Evolutionary conservation across 2,113 vertebrate species (phyloP).

Genomic region (Bombycilla garrulus): DNA sequence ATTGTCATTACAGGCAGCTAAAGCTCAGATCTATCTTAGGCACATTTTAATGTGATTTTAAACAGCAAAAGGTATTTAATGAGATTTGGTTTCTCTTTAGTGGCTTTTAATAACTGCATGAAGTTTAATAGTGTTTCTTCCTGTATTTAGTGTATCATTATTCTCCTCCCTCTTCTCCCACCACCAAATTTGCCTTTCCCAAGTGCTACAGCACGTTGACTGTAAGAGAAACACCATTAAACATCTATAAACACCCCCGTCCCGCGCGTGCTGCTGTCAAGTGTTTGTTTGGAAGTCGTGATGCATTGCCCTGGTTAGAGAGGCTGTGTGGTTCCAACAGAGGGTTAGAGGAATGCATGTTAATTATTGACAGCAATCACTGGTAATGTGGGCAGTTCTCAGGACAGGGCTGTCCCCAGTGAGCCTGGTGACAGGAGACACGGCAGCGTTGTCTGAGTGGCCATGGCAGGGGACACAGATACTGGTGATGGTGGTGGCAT

Average conservation of each 20-base stretch:
- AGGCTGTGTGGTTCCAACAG: background rate
- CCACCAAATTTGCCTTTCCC: background rate
- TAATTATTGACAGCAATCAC: background rate
- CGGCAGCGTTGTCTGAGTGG: rapidly evolving
- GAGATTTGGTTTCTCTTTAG: background rate
- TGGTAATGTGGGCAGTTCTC: background rate
- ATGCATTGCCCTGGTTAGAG: background rate
- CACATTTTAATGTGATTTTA: background rate
- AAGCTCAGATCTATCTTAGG: background rate
- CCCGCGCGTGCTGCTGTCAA: background rate
- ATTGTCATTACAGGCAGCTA: background rate
- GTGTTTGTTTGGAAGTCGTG: background rate
- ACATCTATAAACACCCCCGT: background rate
- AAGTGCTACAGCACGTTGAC: background rate
- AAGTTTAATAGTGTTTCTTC: background rate
- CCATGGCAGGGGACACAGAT: background rate
- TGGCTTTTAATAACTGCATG: background rate
- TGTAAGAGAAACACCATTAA: constrained; percentile 38
- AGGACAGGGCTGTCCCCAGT: background rate
- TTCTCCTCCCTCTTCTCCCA: background rate
- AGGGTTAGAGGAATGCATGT: background rate
- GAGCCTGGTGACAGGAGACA: background rate
- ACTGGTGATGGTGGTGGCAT: background rate
- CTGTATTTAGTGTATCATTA: background rate
- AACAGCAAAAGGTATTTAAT: constrained; percentile 18